Base-by-base conservation (phyloP, 2,797 vertebrate species). In the Rousettus madagascariensis region DNA sequence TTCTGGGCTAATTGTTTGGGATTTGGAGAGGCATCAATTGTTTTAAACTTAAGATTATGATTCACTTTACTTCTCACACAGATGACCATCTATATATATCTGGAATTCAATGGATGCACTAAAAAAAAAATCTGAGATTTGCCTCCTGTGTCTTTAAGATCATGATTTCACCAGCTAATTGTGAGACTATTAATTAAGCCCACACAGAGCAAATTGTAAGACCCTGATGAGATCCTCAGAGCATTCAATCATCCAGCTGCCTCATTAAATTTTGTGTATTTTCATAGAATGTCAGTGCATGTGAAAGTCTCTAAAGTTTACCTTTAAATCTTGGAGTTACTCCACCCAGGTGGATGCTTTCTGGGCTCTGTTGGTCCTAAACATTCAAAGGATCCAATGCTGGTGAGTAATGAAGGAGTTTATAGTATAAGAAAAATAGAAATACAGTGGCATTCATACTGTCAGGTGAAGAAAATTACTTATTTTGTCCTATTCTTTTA, bases 21-120 rank as follows among this genome's bases (percentile, higher is more conserved):
- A 10, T 95, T 93, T 96, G 79, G 36, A 86, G 28, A 7, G 15
- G 2, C 22, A 43, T 69, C 11, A 17, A 3, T 92, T 92, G 33
- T 33, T 74, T 85, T 95, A 77, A 86, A 91, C 11, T 26, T 85
- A 53, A 71, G 11, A 88, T 93, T 90, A 19, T 93, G 43, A 17
- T 19, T 84, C 53, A 41, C 6, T 87, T 87, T 79, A 77, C 36
- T 7, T 87, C 13, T 57, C 24, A 26, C 17, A 20, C 7, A 75
- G 36, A 92, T 68, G 49, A 66, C 41, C 3, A 61, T 59, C 24
- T 92, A 66, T 74, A 80, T 74, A 78, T 89, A 83, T 86, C 30
- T 86, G 80, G 6, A 65, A 90, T 83, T 88, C 90, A 63, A 87
- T 80, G 36, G 36, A 30, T 83, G 19, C 1, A 69, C 10, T 90